Evolutionary conservation across 2,797 vertebrate species (phyloP).

Genomic region (Allobates femoralis): DNA sequence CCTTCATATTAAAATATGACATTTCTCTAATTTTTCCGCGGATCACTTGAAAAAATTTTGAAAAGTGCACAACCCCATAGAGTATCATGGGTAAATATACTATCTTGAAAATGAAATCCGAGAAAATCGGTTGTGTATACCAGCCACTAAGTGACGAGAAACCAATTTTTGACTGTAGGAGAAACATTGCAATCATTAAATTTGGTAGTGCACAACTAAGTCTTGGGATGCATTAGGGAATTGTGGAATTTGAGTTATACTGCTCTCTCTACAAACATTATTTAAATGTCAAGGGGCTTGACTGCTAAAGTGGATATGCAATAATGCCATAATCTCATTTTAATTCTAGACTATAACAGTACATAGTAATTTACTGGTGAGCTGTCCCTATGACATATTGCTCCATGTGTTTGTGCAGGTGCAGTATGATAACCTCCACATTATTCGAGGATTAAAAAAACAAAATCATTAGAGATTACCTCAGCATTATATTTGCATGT

Average conservation of each 20-base stretch:
- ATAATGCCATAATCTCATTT: constrained; percentile 20
- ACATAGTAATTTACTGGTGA: constrained; percentile 38
- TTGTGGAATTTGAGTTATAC: neutral
- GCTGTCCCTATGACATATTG: constrained; percentile 47
- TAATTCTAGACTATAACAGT: constrained; percentile 49
- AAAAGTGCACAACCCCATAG: too few relatives aligned
- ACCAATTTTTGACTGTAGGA: neutral
- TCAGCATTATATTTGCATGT: constrained; percentile 58
- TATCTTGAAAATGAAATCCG: too few relatives aligned
- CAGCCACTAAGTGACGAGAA: too few relatives aligned
- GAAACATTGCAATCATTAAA: neutral
- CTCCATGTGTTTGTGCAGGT: constrained; percentile 57
- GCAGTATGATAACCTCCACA: constrained; percentile 49
- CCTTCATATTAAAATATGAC: too few relatives aligned
- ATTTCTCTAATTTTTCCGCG: too few relatives aligned
- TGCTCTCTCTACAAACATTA: neutral
- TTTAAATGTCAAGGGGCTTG: neutral
- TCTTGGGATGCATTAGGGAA: neutral
- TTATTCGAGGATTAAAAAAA: constrained; percentile 37
- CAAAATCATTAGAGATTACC: constrained; percentile 51
- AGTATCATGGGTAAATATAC: too few relatives aligned
- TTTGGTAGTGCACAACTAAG: neutral
- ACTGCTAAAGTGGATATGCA: constrained; percentile 3
- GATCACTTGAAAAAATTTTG: too few relatives aligned
- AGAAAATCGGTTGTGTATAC: too few relatives aligned